Base-by-base conservation (phyloP, 2,888 invertebrate genomes). In the Morpho helenor region DNA sequence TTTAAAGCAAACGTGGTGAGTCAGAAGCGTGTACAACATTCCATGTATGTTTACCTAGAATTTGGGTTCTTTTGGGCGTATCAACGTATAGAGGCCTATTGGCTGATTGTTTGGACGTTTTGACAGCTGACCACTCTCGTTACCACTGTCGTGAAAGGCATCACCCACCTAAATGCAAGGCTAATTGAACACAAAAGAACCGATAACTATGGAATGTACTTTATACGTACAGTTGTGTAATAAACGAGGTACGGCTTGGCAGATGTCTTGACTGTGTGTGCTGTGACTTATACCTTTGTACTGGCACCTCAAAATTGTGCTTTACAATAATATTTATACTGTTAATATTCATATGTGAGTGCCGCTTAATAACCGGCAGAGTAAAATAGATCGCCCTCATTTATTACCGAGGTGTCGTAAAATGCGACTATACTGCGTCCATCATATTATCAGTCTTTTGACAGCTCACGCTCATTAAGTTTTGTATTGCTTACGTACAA, bases 131-230 rank as follows among this genome's bases (percentile, higher is more conserved):
- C 89, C 89, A 84, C 74, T 82, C 86, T 89, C 80, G 89, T 89
- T 89, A 89, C 86, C 85, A 84, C 79, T 86, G 87, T 87, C 87
- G 84, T 86, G 87, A 87, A 87, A 87, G 89, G 87, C 82, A 85
- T 82, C 85, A 70, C 84, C 82, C 82, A 87, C 82, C 84, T 80
- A 84, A 87, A 87, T 83, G 84, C 87, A 87, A 85, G 82, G 87
- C 88, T 89, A 90, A 90, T 90, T 87, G 89, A 88, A 87, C 86
- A 90, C 87, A 90, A 90, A 88, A 87, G 87, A 77, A 78, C 78
- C 75, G 86, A 88, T 87, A 84, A 82, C 80, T 69, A 73, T 70
- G 84, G 84, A 85, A 85, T 89, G 85, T 81, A 80, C 80, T 88
- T 81, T 86, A 31, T 31, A 31, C 76, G 75, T 70, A 71, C 41